Evolutionary conservation across 2,797 vertebrate species (phyloP).

Genomic region (Crocodylus rhombifer): DNA sequence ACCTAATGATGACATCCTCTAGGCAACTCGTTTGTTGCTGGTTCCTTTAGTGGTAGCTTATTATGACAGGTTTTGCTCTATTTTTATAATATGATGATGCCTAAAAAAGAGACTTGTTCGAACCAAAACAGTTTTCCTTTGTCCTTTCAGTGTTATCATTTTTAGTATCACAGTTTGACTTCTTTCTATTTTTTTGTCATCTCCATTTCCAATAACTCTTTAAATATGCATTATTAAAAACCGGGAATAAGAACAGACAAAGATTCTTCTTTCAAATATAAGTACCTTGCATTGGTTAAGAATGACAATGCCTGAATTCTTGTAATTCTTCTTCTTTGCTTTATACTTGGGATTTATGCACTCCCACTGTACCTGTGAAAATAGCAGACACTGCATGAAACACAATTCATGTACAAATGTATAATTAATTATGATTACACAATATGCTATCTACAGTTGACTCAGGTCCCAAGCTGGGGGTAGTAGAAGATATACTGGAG

Average conservation of each 20-base stretch:
- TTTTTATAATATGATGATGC: neutral
- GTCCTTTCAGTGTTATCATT: neutral
- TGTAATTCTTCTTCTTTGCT: slow-evolving; percentile 98
- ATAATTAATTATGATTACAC: neutral
- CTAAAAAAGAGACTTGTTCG: neutral
- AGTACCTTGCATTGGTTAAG: slow-evolving; percentile 97
- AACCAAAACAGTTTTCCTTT: neutral
- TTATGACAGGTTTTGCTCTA: neutral
- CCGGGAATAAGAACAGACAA: neutral
- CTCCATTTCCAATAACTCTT: neutral
- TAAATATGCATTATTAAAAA: neutral
- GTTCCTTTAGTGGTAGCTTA: neutral
- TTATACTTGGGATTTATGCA: slow-evolving; percentile 99
- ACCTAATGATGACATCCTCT: neutral
- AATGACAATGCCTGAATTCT: slow-evolving; percentile 96
- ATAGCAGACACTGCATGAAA: slow-evolving; percentile 5
- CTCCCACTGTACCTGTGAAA: slow-evolving; percentile 93
- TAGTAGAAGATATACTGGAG: too few relatives aligned
- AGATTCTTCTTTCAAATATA: neutral
- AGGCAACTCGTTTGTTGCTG: neutral
- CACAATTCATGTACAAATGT: slow-evolving; percentile 3
- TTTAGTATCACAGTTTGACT: neutral
- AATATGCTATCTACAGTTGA: neutral
- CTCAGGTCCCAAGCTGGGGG: neutral
- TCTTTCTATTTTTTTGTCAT: neutral